Base-by-base conservation (phyloP, 2,113 vertebrate genomes). In the Bos taurus region DNA sequence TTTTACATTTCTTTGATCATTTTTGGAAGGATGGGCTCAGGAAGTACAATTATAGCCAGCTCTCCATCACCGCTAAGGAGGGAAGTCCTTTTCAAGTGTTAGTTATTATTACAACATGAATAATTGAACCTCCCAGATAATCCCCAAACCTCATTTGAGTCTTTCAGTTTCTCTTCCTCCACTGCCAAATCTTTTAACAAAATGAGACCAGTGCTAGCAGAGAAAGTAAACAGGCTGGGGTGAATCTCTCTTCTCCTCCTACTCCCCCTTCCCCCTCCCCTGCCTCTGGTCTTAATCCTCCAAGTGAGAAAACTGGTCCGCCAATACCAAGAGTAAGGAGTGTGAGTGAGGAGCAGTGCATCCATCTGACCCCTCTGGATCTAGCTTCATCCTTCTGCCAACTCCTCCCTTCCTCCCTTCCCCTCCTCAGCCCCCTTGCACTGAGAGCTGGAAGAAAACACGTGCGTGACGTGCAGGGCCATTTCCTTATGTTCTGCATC, bases 81-180 rank as follows among this genome's bases (percentile, higher is more conserved):
- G 95, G 95, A 90, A 95, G 84, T 88, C 88, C 88, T 88, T 88
- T 91, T 82, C 59, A 97, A 88, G 81, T 85, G 96, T 94, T 96
- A 92, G 93, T 90, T 97, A 90, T 97, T 92, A 95, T 94, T 94
- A 88, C 54, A 80, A 67, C 84, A 94, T 96, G 96, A 98, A 97
- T 93, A 97, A 96, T 95, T 96, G 88, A 97, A 82, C 91, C 74
- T 52, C 48, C 89, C 92, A 96, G 85, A 96, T 88, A 95, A 95
- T 97, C 85, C 88, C 96, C 78, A 95, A 94, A 90, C 62, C 85
- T 94, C 95, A 40, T 82, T 89, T 80, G 83, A 89, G 60, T 88
- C 86, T 96, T 84, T 81, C 84, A 91, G 64, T 95, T 94, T 94
- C 74, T 96, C 88, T 92, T 93, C 21, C 52, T 90, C 60, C 6